Percentiles rank a stretch among this genome's conserved stretches.
These are phyloP conservation scores for Coptotermes formosanus DNA, from an alignment of 1,140 invertebrate genomes.

Conservation along the genomic window DNA sequence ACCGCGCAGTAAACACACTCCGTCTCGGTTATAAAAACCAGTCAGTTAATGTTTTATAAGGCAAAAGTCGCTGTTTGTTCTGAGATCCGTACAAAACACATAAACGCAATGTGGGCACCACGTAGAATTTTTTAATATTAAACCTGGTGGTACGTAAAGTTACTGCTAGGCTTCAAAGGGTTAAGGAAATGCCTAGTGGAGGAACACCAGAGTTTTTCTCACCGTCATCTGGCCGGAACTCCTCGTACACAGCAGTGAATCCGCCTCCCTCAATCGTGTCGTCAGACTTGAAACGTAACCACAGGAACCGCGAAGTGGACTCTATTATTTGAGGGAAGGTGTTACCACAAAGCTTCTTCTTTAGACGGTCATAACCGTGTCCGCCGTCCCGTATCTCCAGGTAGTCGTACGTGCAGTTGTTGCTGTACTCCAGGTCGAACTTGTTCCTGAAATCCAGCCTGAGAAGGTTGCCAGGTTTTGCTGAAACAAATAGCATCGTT, in stretches of 20 bases:
- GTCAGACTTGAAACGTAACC: slow-evolving; percentile 82
- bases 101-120: no score
- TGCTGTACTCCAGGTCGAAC: slow-evolving; percentile 73
- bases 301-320: slow-evolving; percentile 65
- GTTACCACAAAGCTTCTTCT: slow-evolving; percentile 70
- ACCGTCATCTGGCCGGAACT: slow-evolving; percentile 44
- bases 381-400: slow-evolving; percentile 81
- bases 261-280: slow-evolving; percentile 80
- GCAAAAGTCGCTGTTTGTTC: no score
- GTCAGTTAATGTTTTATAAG: no score
- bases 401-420: slow-evolving; percentile 78
- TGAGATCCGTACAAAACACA: no score
- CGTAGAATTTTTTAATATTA: no score
- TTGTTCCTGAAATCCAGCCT: slow-evolving; percentile 78
- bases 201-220: neutral
- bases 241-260: slow-evolving; percentile 76
- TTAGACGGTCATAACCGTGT: slow-evolving; percentile 74
- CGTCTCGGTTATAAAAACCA: no score
- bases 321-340: slow-evolving; percentile 75
- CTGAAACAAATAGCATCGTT: slow-evolving; percentile 55
- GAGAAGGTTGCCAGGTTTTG: slow-evolving; percentile 68
- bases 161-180: no score
- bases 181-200: neutral
- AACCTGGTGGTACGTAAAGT: no score
- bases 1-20: no score